Base-by-base conservation (phyloP, 92 coral and sea anemone species). In the Zoanthus sociatus region DNA sequence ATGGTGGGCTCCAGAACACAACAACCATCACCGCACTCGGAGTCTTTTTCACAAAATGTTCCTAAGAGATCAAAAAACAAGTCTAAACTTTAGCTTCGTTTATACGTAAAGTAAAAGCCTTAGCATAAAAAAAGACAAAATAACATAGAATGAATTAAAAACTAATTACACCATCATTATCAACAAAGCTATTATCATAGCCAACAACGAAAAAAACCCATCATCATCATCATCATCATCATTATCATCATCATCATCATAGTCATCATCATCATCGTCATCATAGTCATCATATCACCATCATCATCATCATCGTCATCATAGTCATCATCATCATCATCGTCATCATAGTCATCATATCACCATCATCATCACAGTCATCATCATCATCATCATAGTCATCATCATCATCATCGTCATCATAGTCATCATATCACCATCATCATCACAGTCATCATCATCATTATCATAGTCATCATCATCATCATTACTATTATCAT, bases 1-100 rank as follows among this genome's bases (percentile, higher is more conserved):
- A 94, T 90, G 0, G 98, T 94, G 17, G 98, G 98, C 87, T 94
- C 98, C 74, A 94, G 83, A 17, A 94, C 94, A 77, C 98, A 94
- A 84, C 98, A 94, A 2, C 91, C 93, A 7, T 94, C 89, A 45
- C 90, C 88, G 70, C 98, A 94, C 51, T 94, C 98, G 0, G 91
- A 83, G 82, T 94, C 98, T 76, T 92, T 94, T 73, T 94, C 94
- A 58, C 98, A 94, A 60, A 94, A 94, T 44, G 98, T 92, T 7
- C 98, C 98, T 94, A 82, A 55, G 33, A 17, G 77, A 18, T 46
- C 9, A 42, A 9, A 73, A 45, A 45, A 7, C 9, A 9, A 69
- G 9, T 31, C 4, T 32, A 18, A 10, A 69, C 11, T 37, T 17
- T 8, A 4, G 55, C 17, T 16, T 26, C 21, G 54, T 42, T 17